Conservation (phyloP, 2,113 vertebrate genomes). For the Struthio camelus region DNA sequence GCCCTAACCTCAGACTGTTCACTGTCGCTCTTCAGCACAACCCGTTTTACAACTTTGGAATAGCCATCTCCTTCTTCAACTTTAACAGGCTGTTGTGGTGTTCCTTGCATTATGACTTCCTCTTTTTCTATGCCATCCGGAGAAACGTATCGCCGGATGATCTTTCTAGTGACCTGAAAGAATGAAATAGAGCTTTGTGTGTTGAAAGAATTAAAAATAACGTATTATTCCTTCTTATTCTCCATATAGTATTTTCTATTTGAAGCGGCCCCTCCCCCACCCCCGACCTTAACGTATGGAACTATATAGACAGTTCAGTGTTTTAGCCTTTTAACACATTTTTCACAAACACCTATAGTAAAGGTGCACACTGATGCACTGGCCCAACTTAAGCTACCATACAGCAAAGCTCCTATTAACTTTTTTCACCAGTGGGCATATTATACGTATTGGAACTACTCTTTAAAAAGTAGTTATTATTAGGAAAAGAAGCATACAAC, state of each 20-base stretch:
- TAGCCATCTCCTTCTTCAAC: constrained; percentile 86
- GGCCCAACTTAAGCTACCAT: not conserved
- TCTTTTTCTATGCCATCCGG: constrained; percentile 86
- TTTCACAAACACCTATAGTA: not conserved
- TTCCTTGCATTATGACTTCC: constrained; percentile 85
- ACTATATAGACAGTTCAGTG: rapidly evolving
- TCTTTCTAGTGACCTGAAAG: constrained; percentile 89
- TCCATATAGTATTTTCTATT: not conserved
- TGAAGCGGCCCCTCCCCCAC: no score
- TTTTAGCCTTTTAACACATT: not conserved
- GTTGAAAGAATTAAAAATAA: not conserved
- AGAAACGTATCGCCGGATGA: constrained; percentile 86
- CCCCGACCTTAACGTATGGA: not conserved
- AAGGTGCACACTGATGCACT: not conserved
- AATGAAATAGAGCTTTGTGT: not conserved
- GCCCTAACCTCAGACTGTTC: constrained; percentile 85
- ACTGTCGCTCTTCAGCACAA: constrained; percentile 85
- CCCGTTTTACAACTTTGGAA: constrained; percentile 91
- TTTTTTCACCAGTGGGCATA: not conserved
- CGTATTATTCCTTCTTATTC: not conserved
- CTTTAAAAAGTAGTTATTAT: not conserved
- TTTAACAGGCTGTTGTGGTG: constrained; percentile 76
- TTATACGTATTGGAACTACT: not conserved
- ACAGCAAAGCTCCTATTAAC: not conserved
- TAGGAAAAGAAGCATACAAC: not conserved